These are phyloP conservation scores for Vireo altiloquus DNA, from an alignment of 2,113 vertebrate species.

Conservation along the genomic window DNA sequence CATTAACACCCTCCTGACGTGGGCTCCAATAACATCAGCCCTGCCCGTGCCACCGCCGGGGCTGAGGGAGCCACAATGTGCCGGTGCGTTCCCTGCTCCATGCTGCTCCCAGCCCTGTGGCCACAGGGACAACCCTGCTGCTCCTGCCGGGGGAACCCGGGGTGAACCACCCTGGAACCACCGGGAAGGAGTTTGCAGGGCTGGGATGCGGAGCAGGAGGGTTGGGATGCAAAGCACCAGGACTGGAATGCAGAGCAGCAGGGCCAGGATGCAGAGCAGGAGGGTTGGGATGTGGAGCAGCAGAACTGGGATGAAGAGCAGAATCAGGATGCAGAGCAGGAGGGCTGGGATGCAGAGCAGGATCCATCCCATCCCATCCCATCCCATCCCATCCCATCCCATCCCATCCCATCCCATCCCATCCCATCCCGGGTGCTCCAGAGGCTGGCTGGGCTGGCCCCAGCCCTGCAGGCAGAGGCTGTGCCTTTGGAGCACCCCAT, in stretches of 20 bases:
- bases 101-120: not conserved
- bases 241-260: not conserved
- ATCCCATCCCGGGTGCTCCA: not conserved
- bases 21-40: not conserved
- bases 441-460: not conserved
- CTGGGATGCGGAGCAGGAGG: not conserved
- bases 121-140: fast-evolving
- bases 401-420: not conserved
- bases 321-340: no score
- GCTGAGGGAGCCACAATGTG: fast-evolving
- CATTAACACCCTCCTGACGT: not conserved
- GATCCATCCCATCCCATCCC: not conserved
- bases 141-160: fast-evolving
- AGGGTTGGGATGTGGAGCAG: not conserved
- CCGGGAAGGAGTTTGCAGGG: not conserved
- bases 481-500: not conserved
- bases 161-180: not conserved
- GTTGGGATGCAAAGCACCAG: not conserved
- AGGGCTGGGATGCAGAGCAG: no score
- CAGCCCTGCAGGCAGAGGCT: not conserved
- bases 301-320: not conserved
- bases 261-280: not conserved
- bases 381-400: no score
- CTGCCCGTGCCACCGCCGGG: not conserved
- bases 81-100: fast-evolving